Conservation (phyloP, 2,113 vertebrate species). For the Aptenodytes patagonicus region DNA sequence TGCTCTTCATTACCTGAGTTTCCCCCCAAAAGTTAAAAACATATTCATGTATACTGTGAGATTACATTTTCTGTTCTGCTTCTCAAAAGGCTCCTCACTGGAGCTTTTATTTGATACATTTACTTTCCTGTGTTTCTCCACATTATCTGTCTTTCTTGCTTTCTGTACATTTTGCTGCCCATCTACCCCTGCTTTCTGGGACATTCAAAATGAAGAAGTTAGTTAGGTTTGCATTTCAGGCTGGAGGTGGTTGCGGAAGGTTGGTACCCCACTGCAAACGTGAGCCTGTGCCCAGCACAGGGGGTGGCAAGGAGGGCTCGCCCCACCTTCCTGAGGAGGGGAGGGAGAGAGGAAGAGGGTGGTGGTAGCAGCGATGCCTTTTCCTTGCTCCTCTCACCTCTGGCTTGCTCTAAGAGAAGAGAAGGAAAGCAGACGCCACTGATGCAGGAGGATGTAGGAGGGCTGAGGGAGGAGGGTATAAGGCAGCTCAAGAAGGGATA, state of each 20-base stretch:
- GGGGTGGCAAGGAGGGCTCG: background rate
- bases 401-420: background rate
- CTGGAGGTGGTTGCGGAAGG: background rate
- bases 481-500: background rate
- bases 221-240: background rate
- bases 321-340: rapidly evolving
- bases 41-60: background rate
- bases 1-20: background rate
- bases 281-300: background rate
- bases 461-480: background rate
- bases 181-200: background rate
- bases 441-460: background rate
- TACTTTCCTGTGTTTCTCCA: background rate
- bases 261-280: background rate
- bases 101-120: background rate
- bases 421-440: background rate
- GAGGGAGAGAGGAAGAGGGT: background rate
- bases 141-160: background rate
- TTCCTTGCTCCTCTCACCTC: background rate
- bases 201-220: background rate
- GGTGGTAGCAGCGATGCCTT: background rate
- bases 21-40: background rate
- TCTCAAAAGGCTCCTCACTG: background rate
- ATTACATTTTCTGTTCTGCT: background rate
- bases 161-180: background rate